Evolutionary conservation across 2,113 vertebrate species (phyloP).

Genomic region (Paralichthys olivaceus): DNA sequence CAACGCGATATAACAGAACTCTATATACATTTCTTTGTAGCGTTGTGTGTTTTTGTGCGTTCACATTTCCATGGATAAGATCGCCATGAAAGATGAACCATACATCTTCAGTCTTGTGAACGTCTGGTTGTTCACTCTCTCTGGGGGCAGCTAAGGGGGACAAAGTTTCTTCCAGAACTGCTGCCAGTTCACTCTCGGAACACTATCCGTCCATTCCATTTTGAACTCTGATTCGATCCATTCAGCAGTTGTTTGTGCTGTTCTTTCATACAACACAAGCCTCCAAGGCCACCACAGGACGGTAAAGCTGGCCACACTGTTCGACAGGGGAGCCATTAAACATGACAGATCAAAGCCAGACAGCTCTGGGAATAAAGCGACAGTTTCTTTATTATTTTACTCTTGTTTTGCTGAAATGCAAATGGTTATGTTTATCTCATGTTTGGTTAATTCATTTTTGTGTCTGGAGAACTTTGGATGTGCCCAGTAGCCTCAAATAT

Average conservation of each 20-base stretch:
- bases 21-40: conserved; percentile 17
- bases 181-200: conserved; percentile 14
- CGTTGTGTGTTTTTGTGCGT: conserved; percentile 24
- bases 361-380: conserved; percentile 17
- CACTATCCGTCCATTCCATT: conserved; percentile 31
- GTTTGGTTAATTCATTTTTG: conserved; percentile 45
- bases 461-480: conserved; percentile 20
- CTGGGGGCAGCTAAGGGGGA: conserved; percentile 26
- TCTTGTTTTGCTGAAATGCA: conserved; percentile 40
- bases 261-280: conserved; percentile 28
- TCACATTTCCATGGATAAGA: conserved; percentile 15
- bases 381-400: conserved; percentile 37
- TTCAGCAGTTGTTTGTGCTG: conserved; percentile 55
- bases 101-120: conserved; percentile 6
- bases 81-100: conserved; percentile 46
- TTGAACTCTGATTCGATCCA: conserved; percentile 36
- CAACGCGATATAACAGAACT: conserved; percentile 25
- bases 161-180: conserved; percentile 21
- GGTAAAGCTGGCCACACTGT: conserved; percentile 37
- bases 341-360: conserved; percentile 52
- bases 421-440: conserved; percentile 56
- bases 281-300: conserved; percentile 35
- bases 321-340: conserved; percentile 47
- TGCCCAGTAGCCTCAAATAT: conserved; percentile 13
- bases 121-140: conserved; percentile 6